Evolutionary conservation across 2,113 vertebrate species (phyloP), one percentile per base, ranked within the genome.

Genomic region (Hippocampus guttulatus): DNA sequence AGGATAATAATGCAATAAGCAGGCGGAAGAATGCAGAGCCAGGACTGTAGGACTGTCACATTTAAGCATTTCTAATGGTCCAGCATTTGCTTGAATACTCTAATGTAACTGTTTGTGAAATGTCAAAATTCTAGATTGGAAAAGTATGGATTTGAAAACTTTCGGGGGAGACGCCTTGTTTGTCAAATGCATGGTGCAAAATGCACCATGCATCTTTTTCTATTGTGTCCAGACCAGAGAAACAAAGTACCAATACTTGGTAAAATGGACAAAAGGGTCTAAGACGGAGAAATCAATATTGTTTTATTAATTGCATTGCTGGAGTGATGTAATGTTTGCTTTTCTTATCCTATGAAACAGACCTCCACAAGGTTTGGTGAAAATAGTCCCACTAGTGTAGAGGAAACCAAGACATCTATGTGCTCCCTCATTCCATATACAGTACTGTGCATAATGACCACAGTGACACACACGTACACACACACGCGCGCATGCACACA

Each of bases 31-130:
- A 75, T 63, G 51, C 10, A 55, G 20, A 20, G 52, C 1, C 57
- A 63, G 64, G 68, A 77, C 45, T 2, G 4, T 33, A 64, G 49
- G 5, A 62, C 51, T 69, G 27, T 71, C 60, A 80, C 74, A 74
- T 75, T 20, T 3, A 71, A 69, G 69, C 70, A 23, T 70, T 55
- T 65, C 9, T 54, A 76, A 75, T 41, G 21, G 10, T 54, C 18
- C 12, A 18, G 1, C 58, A 18, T 76, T 80, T 77, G 45, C n/a
- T 20, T 73, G 40, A 75, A 16, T 73, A 47, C 1, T 72, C 55
- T 68, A 65, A 11, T 76, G 71, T 23, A 71, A 68, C 2, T 1
- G 38, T 47, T 75, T 75, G 47, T 76, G 80, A 75, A 9, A 60
- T 72, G n/a, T 45, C 18, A 4, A 55, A 25, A 15, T 14, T 71